These are phyloP conservation scores for Prostheceraeus crozeri DNA, from an alignment of 2,888 invertebrate species.

Conservation along the genomic window DNA sequence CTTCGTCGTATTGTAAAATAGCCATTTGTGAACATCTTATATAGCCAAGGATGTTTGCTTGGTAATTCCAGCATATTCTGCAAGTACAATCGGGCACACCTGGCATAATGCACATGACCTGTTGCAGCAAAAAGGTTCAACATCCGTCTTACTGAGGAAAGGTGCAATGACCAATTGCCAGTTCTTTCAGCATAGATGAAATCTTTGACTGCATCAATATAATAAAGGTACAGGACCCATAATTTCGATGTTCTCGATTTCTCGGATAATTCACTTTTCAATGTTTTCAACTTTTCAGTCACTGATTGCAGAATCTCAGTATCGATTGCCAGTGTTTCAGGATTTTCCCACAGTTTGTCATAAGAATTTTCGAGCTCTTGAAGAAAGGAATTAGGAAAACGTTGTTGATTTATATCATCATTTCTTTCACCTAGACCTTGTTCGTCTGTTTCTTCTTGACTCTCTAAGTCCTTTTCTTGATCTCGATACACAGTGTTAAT, in stretches of 20 bases:
- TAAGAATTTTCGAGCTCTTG: constrained; percentile 9
- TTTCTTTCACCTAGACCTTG: not conserved
- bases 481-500: too few relatives aligned
- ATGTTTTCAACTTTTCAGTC: not conserved
- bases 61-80: constrained; percentile 52
- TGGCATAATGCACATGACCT: constrained; percentile 53
- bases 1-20: not conserved
- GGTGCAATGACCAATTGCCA: constrained; percentile 43
- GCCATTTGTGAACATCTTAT: not conserved
- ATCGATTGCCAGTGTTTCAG: too few relatives aligned
- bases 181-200: constrained; percentile 35
- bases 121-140: constrained; percentile 43
- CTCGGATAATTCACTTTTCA: not conserved
- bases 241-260: constrained; percentile 9
- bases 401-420: constrained; percentile 4
- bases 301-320: not conserved
- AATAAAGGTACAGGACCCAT: constrained; percentile 1
- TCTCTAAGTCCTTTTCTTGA: not conserved
- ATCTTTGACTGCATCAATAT: not conserved
- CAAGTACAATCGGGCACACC: constrained; percentile 49
- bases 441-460: not conserved
- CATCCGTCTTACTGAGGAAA: constrained; percentile 41
- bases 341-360: constrained; percentile 9
- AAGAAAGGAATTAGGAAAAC: too few relatives aligned
- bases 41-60: not conserved